These are phyloP conservation scores for Cladorhizidae sp. DNA, from an alignment of 37 sponge, comb jelly and placozoan genomes.

Conservation along the genomic window DNA sequence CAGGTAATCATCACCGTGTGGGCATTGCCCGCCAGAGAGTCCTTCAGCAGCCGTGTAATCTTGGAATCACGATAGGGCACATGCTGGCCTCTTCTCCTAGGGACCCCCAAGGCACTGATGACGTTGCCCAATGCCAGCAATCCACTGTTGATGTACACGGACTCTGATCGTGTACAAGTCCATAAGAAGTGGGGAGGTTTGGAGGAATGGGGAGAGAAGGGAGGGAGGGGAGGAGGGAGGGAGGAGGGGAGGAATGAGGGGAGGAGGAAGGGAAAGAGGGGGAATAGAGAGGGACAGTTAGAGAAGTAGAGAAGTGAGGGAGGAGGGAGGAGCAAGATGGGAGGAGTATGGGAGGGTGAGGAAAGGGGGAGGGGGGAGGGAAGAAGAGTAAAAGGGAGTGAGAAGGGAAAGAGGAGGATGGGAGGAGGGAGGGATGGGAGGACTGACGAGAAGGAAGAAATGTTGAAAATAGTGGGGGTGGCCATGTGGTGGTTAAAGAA, in stretches of 20 bases:
- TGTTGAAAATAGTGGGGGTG: too few relatives aligned
- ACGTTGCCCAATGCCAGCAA: constrained; percentile 97
- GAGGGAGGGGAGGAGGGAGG: too few relatives aligned
- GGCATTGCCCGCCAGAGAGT: constrained; percentile 95
- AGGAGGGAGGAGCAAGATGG: background rate
- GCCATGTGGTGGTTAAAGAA: too few relatives aligned
- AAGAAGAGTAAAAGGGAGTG: background rate
- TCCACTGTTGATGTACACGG: constrained; percentile 96
- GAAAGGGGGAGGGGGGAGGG: too few relatives aligned
- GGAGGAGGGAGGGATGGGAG: background rate
- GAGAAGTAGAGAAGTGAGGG: background rate
- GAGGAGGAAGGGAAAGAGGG: too few relatives aligned
- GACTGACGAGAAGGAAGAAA: too few relatives aligned
- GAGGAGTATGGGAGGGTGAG: too few relatives aligned
- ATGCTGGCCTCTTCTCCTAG: constrained; percentile 44
- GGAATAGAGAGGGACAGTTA: background rate
- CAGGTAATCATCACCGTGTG: constrained; percentile 96
- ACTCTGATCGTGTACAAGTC: constrained; percentile 43
- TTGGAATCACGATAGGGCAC: constrained; percentile 97
- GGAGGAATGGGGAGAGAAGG: too few relatives aligned
- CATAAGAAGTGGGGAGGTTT: too few relatives aligned
- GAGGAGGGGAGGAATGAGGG: too few relatives aligned
- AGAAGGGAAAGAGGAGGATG: background rate
- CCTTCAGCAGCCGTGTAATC: constrained; percentile 95
- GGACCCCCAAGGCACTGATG: constrained; percentile 91